phyloP scores from a whole-genome alignment of 2,888 invertebrate species.

The Lagria hirta region DNA sequence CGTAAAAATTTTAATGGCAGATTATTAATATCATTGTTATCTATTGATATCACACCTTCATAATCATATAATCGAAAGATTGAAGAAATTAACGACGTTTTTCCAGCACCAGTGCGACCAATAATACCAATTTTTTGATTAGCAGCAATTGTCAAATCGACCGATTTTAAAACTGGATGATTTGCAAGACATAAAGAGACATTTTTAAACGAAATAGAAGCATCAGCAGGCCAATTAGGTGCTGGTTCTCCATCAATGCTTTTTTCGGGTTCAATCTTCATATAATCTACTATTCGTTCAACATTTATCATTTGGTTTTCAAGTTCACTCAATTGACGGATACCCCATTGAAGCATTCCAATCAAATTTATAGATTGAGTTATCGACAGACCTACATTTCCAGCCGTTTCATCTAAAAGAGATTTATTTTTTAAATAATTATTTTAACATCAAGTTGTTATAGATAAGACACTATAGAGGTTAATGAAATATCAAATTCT shows the following conservation, averaged over 20 bases:
- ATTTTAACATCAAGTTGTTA: too few relatives aligned
- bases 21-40: slow-evolving; percentile 67
- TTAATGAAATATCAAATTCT: too few relatives aligned
- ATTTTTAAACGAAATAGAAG: slow-evolving; percentile 66
- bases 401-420: slow-evolving; percentile 50
- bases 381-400: slow-evolving; percentile 76
- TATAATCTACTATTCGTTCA: slow-evolving; percentile 65
- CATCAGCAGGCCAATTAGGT: slow-evolving; percentile 68
- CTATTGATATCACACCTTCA: slow-evolving; percentile 77
- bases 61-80: slow-evolving; percentile 77
- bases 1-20: slow-evolving; percentile 74
- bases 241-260: slow-evolving; percentile 41
- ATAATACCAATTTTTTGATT: slow-evolving; percentile 75
- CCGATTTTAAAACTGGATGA: slow-evolving; percentile 70
- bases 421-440: too few relatives aligned
- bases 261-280: slow-evolving; percentile 52
- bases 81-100: slow-evolving; percentile 72
- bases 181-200: slow-evolving; percentile 72
- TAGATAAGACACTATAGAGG: too few relatives aligned
- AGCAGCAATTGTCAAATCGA: slow-evolving; percentile 65
- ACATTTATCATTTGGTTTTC: slow-evolving; percentile 83
- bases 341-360: slow-evolving; percentile 62
- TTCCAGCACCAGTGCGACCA: slow-evolving; percentile 81
- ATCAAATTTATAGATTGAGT: slow-evolving; percentile 78
- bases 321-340: slow-evolving; percentile 80